Evolutionary conservation across 1,140 invertebrate genomes (phyloP), one percentile per base, ranked within the genome.

Genomic region (Drosophila gunungcola): DNA sequence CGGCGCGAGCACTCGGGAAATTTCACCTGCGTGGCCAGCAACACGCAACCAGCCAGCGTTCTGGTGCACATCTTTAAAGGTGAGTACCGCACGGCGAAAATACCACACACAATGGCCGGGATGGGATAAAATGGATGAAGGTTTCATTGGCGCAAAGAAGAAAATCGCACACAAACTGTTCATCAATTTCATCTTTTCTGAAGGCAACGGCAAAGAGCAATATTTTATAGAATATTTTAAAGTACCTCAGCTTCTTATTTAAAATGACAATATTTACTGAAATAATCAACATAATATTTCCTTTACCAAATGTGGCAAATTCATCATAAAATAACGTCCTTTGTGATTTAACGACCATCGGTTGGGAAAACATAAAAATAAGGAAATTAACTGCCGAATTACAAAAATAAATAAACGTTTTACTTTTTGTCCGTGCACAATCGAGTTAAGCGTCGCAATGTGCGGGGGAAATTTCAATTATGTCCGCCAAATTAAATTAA

Each of bases 61-160:
- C 95, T 96, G 90, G 96, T 98, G 65, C 96, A 97, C 93, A 97
- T 97, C 91, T 95, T 97, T 78, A 97, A 97, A 92, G 97, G 96
- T 95, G 90, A 94, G 84, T 62, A 21, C 16, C 9, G n/a, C 0
- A 12, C 4, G 27, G n/a, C 5, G 7, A 68, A 32, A 21, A 38
- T 9, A 0, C 3, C 32, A 27, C n/a, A 12, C 16, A 54, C 25
- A 7, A 21, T 43, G 7, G 3, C 29, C 12, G 21, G 45, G 45
- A 12, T 27, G 21, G 45, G 45, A 12, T 12, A 7, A 29, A 12
- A 25, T 27, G 10, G 1, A 3, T 10, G 12, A 38, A 9, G 6
- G n/a, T 12, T 53, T 21, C 21, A 9, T 7, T 13, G 7, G 5
- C 4, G n/a, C 4, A 11, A 3, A 12, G 3, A 4, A 21, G 12